Evolutionary conservation across 2,888 invertebrate species (phyloP).

Genomic region (Drosophila cognata): DNA sequence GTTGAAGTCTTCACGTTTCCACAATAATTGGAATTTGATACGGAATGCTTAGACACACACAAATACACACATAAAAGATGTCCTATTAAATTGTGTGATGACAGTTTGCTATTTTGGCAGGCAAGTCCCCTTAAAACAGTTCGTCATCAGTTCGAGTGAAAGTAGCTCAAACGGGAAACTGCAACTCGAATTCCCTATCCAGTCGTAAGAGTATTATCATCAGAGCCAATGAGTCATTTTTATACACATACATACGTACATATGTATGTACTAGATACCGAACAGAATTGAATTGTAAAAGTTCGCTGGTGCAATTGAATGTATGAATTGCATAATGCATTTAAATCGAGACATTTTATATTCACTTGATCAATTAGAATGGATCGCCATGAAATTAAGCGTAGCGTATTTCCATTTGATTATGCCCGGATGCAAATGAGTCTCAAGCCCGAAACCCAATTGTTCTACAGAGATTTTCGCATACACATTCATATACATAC

Average conservation of each 20-base stretch:
- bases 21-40: conserved; percentile 13
- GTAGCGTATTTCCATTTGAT: conserved; percentile 27
- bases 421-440: conserved; percentile 44
- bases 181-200: neutral
- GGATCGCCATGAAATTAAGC: conserved; percentile 36
- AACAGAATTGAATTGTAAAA: neutral
- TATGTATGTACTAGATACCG: neutral
- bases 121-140: conserved; percentile 14
- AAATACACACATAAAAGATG: neutral
- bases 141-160: conserved; percentile 2
- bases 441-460: conserved; percentile 13
- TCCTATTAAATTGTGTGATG: conserved; percentile 29
- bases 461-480: conserved; percentile 27
- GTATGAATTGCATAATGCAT: conserved; percentile 58
- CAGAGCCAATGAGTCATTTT: neutral
- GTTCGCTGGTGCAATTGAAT: conserved; percentile 32
- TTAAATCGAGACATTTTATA: conserved; percentile 63
- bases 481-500: neutral
- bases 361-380: conserved; percentile 37
- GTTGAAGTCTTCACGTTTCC: neutral
- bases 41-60: neutral
- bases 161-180: neutral
- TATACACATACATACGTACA: neutral
- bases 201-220: neutral
- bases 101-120: conserved; percentile 23